Evolutionary conservation across 1,140 invertebrate genomes (phyloP).

Genomic region (Camponotus floridanus): DNA sequence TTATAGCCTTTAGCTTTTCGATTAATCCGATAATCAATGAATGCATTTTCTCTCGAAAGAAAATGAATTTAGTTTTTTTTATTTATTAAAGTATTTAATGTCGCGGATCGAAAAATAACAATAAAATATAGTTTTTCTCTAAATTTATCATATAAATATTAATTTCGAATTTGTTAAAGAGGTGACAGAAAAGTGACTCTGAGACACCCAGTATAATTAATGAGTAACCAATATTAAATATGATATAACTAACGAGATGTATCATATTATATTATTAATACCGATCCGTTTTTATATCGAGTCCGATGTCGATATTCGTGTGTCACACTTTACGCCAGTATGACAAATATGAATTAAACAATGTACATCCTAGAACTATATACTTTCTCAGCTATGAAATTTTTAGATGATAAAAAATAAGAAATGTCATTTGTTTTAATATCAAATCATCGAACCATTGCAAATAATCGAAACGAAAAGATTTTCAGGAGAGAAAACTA

Average conservation of each 20-base stretch:
- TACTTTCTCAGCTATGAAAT: background rate
- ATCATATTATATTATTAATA: background rate
- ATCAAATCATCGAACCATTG: background rate
- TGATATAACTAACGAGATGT: slow-evolving; percentile 19
- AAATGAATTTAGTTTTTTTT: slow-evolving; percentile 3
- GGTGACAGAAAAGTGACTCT: background rate
- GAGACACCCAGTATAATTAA: background rate
- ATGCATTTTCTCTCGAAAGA: background rate
- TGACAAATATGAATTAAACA: too few relatives aligned
- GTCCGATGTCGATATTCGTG: too few relatives aligned
- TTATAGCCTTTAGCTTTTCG: background rate
- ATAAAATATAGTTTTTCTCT: background rate
- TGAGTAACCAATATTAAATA: background rate
- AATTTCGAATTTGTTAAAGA: background rate
- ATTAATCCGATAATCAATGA: background rate
- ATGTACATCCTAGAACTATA: background rate
- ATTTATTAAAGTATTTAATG: background rate
- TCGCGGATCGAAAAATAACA: background rate
- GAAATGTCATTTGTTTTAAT: background rate
- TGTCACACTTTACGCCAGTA: too few relatives aligned
- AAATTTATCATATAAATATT: slow-evolving; percentile 13
- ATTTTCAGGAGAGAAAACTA: background rate
- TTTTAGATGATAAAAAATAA: background rate
- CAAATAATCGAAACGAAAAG: background rate
- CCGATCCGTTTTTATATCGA: too few relatives aligned